These are phyloP conservation scores for Hippocampus guttulatus DNA, from an alignment of 2,113 vertebrate genomes.

Conservation along the genomic window DNA sequence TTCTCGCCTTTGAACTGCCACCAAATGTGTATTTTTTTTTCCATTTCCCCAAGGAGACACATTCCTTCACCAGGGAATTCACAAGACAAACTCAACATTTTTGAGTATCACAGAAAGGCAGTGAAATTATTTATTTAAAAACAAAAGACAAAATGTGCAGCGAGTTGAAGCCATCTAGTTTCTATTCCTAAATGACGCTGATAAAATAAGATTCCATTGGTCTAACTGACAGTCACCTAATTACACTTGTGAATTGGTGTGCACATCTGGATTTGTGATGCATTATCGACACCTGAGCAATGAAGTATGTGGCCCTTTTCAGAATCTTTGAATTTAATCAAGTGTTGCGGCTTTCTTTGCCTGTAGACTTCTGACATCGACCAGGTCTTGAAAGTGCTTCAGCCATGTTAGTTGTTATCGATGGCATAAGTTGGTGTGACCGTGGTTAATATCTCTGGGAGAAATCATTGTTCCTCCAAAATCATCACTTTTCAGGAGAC, in stretches of 20 bases:
- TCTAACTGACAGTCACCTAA: neutral
- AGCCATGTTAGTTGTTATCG: too few relatives aligned
- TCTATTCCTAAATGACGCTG: conserved; percentile 11
- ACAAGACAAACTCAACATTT: conserved; percentile 37
- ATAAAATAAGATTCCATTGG: conserved; percentile 8
- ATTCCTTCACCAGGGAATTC: conserved; percentile 51
- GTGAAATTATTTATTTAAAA: conserved; percentile 20
- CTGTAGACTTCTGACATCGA: neutral
- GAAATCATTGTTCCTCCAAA: too few relatives aligned
- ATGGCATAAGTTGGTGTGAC: too few relatives aligned
- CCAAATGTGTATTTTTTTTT: conserved; percentile 19
- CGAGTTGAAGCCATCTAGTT: conserved; percentile 13
- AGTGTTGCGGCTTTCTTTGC: neutral
- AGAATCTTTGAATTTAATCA: neutral
- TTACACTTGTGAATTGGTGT: neutral
- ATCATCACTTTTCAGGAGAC: too few relatives aligned
- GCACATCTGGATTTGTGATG: neutral
- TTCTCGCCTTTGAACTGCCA: conserved; percentile 37
- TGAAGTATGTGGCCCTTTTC: neutral
- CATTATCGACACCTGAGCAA: neutral
- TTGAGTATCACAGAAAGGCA: conserved; percentile 16
- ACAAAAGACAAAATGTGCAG: conserved; percentile 8
- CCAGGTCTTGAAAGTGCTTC: neutral
- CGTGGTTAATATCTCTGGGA: too few relatives aligned
- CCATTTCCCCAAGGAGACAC: conserved; percentile 6